Base-by-base conservation (phyloP, 2,888 invertebrate genomes). In the Xestia c-nigrum region DNA sequence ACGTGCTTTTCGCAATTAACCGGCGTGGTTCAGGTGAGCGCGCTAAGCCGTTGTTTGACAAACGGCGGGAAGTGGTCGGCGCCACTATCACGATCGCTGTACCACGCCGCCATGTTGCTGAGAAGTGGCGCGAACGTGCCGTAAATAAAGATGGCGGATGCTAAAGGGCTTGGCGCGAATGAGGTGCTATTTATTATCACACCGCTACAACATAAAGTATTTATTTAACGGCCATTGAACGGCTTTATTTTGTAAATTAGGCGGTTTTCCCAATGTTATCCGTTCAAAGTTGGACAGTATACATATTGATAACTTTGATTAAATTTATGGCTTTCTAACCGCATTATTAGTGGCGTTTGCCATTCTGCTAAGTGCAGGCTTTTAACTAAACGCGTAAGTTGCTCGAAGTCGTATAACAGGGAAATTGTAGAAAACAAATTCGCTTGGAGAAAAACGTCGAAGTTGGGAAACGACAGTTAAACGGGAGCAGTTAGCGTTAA, bases 1-100 rank as follows among this genome's bases (percentile, higher is more conserved):
- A 88, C 92, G 91, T 92, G 93, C 91, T 93, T 94, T 93, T 93
- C 89, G 94, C 93, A 96, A 96, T 96, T 96, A 96, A 95, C 94
- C 90, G 89, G 72, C 83, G 83, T 75, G 84, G 88, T 90, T 89
- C 94, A 94, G 95, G 95, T 95, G 93, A 94, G 92, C 89, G 90
- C 88, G 90, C 87, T 91, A 90, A 90, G 91, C 91, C 88, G 90
- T 85, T 83, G 91, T 91, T 93, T 95, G 94, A 96, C 93, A 95
- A 96, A 96, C 95, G 95, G 92, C 94, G 90, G 92, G 92, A 93
- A 93, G 92, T 90, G 90, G 89, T 89, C 84, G 85, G 91, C 89
- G 92, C 93, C 92, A 93, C 94, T 93, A 94, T 94, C 94, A 91
- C 90, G 90, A 94, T 93, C 91, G 85, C 87, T 38, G 61, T 64